Percentiles rank a stretch among this genome's conserved stretches.
These are phyloP conservation scores for Lepus timidus DNA, from an alignment of 2,113 vertebrate species.

Conservation along the genomic window DNA sequence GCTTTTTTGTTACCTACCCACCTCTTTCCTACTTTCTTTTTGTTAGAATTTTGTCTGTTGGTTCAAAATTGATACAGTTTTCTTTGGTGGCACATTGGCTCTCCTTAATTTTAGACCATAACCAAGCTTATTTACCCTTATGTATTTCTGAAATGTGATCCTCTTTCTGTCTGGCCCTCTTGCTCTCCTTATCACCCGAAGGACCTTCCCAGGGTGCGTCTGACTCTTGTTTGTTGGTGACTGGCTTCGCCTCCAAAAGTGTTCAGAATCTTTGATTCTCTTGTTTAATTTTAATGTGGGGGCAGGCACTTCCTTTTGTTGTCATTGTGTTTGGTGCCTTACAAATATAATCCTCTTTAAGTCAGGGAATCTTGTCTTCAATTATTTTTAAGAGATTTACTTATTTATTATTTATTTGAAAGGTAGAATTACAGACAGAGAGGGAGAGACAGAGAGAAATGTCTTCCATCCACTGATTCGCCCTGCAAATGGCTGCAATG, in stretches of 20 bases:
- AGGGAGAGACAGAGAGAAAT: no score
- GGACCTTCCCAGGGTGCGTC: not conserved
- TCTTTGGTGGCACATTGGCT: not conserved
- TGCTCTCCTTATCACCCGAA: not conserved
- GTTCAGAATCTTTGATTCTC: not conserved
- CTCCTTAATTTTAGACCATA: not conserved
- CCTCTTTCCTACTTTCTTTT: not conserved
- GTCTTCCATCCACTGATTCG: no score
- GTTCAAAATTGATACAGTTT: not conserved
- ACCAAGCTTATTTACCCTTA: not conserved
- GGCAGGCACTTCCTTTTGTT: not conserved
- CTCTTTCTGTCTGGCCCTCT: not conserved
- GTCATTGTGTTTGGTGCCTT: not conserved
- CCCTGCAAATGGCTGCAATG: no score
- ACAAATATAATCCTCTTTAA: not conserved
- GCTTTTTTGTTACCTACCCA: not conserved
- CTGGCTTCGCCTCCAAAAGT: not conserved
- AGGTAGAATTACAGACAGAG: no score
- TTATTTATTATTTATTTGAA: no score
- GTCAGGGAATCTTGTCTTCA: not conserved
- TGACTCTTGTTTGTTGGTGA: not conserved
- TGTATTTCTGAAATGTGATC: slow-evolving; percentile 1
- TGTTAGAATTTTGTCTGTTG: not conserved
- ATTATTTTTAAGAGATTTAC: not conserved
- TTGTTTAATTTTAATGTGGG: not conserved